Base-by-base conservation (phyloP, 35 echinoderm and acorn worm genomes). In the Stichopus chloronotus region DNA sequence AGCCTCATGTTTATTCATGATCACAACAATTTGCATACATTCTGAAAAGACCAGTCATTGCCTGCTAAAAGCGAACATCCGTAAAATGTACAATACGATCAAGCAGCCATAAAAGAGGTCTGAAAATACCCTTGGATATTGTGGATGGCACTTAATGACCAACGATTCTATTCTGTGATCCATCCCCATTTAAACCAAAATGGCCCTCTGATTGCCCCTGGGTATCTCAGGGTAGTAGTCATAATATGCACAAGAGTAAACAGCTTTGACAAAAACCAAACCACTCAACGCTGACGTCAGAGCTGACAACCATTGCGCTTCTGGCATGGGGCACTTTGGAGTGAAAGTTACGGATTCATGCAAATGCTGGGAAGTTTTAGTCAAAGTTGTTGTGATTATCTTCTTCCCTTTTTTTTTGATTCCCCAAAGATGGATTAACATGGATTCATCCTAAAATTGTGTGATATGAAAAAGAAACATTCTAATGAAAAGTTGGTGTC, bases 261-360 rank as follows among this genome's bases (percentile, higher is more conserved):
- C 69, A 74, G 69, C 69, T 74, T 74, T 74, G 69, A 74, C 69
- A 74, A 74, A 74, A 74, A 74, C 69, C 69, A 74, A 74, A 74
- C 69, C 19, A 19, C 69, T 74, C 14, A 7, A 7, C 2, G 22
- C 11, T 74, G 69, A 74, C 69, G 69, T 74, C 69, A 74, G n/a
- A n/a, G 69, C 69, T 74, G 69, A 74, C 69, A 74, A 74, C 69
- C 69, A n/a, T 74, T 74, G 69, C 69, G 69, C 69, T 74, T 16
- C 69, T 74, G 69, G 69, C 69, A 74, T 74, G 69, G 22, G 69
- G 69, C 69, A 74, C 0, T 74, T 74, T 74, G 19, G 22, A 74
- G 69, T 74, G 69, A 74, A 74, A 74, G 69, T 74, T 74, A 74
- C 22, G 69, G 69, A 74, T 74, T 74, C 22, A 20, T 74, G 69